Evolutionary conservation across 2,797 vertebrate species (phyloP).

Genomic region (Brachymystax lenok): DNA sequence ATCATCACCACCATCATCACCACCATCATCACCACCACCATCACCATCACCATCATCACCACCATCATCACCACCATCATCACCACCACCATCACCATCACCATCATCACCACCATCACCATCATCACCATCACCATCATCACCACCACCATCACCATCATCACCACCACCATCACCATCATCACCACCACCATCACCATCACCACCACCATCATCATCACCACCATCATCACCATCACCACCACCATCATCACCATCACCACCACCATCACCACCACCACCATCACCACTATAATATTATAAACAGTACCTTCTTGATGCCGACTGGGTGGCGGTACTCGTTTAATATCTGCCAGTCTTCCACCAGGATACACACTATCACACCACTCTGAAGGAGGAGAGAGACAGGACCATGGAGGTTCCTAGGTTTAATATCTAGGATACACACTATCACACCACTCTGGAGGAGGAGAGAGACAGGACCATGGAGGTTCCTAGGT

Average conservation of each 20-base stretch:
- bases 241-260: rapidly evolving
- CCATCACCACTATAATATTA: too few species aligned
- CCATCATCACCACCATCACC: rapidly evolving
- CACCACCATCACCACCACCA: too few species aligned
- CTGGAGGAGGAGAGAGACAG: too few species aligned
- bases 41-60: too few species aligned
- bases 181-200: rapidly evolving
- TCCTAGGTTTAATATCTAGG: too few species aligned
- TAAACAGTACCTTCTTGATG: conserved; percentile 75
- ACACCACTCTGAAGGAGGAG: conserved; percentile 79
- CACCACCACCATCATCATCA: rapidly evolving
- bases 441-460: not conserved
- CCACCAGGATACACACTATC: conserved; percentile 89
- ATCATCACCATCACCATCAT: too few species aligned
- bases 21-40: too few species aligned
- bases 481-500: too few species aligned
- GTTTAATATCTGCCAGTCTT: conserved; percentile 92
- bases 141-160: too few species aligned
- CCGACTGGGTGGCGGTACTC: conserved; percentile 88
- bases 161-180: rapidly evolving
- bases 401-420: too few species aligned
- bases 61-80: too few species aligned
- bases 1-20: rapidly evolving
- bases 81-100: too few species aligned
- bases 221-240: rapidly evolving